These are phyloP conservation scores for Gasteruption jaculator DNA, from an alignment of 2,888 invertebrate genomes.

Conservation along the genomic window DNA sequence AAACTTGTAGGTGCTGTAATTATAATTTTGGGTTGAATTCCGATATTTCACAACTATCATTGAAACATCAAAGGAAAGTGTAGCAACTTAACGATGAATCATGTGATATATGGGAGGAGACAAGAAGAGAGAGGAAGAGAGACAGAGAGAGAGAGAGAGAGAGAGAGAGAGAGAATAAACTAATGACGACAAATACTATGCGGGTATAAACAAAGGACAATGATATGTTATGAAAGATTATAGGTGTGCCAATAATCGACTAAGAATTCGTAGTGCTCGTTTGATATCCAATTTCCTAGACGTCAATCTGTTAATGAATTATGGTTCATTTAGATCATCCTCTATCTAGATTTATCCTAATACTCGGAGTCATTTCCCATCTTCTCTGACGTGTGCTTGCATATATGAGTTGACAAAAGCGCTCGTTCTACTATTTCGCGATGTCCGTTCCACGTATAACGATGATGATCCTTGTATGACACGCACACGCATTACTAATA, in stretches of 20 bases:
- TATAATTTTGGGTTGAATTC: too few species aligned
- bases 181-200: too few species aligned
- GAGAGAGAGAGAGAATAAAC: slow-evolving; percentile 1
- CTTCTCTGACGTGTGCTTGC: slow-evolving; percentile 19
- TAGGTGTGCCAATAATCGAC: slow-evolving; percentile 7
- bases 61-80: too few species aligned
- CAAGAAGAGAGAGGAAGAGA: slow-evolving; percentile 8
- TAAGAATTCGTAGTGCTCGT: slow-evolving; percentile 34
- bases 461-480: slow-evolving; percentile 11
- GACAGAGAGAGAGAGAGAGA: not conserved
- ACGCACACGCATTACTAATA: slow-evolving; percentile 12
- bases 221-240: slow-evolving; percentile 5
- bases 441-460: slow-evolving; percentile 16
- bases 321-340: slow-evolving; percentile 32
- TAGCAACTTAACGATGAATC: too few species aligned
- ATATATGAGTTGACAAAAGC: slow-evolving; percentile 13
- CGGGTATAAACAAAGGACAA: too few species aligned
- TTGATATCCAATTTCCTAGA: slow-evolving; percentile 48
- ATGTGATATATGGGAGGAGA: too few species aligned
- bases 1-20: too few species aligned
- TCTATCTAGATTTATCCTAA: slow-evolving; percentile 25
- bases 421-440: slow-evolving; percentile 17
- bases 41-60: too few species aligned
- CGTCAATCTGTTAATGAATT: slow-evolving; percentile 45
- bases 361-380: slow-evolving; percentile 32